Evolutionary conservation across 37 sponge, comb jelly and placozoan species (phyloP), one percentile per base, ranked within the genome.

Genomic region (Halisarca cf. caerulea): DNA sequence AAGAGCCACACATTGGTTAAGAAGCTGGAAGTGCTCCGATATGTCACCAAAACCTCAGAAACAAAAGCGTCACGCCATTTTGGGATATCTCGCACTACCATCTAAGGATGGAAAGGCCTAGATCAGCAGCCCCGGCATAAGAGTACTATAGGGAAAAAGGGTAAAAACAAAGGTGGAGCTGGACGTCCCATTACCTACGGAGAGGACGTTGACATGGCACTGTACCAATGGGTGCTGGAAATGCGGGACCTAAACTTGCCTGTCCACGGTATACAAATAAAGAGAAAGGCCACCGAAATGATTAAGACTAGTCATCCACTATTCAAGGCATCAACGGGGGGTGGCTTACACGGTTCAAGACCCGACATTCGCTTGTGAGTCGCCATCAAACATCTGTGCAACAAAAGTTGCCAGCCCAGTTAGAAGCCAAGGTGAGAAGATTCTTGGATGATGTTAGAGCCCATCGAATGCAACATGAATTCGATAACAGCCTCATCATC

Each of bases 301-400:
- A 39, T 83, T 8, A 2, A n/a, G 35, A 18, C 57, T 21, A 2
- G 3, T 0, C 30, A 74, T 7, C 66, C 86, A 0, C 62, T 62
- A 23, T 85, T 85, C 79, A 58, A 62, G 43, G 86, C 86, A 41
- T 85, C 86, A n/a, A n/a, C 40, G 86, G 77, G 77, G 79, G 86
- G 53, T 68, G 79, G 77, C 79, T 85, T 0, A 38, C 23, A 3
- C 77, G 60, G 37, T 85, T 85, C 34, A 62, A 66, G 11, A 21
- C 11, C 9, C 4, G 66, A 28, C 33, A 66, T 2, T 28, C 43
- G 69, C 37, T 27, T n/a, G 71, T 83, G 34, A 38, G 45, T 24
- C 30, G 72, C 0, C 66, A 2, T 0, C 68, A 41, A 28, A 61
- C 82, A 57, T 58, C 61, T 42, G 62, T 83, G 11, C 61, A 64